A percentile compares a stretch with the other conserved stretches of the same genome.
Conservation (phyloP, 2,113 vertebrate species). For the Pelusios castaneus region DNA sequence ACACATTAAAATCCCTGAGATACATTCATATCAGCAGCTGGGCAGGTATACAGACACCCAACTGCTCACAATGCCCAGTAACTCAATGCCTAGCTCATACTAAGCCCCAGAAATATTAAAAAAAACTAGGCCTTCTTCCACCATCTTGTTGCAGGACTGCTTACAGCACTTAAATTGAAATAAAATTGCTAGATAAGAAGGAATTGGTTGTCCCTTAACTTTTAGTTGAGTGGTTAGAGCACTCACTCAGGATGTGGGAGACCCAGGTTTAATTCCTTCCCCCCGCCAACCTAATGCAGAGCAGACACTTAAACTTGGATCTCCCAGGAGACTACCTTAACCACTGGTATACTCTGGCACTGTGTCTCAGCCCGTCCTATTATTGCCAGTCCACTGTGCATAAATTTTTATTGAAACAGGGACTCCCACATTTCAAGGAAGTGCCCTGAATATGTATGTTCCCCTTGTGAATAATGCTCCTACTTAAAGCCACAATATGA, state of each 20-base stretch:
- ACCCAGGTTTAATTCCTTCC: neutral
- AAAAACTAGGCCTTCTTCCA: too few species aligned
- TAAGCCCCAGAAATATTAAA: too few species aligned
- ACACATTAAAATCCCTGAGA: neutral
- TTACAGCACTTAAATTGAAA: neutral
- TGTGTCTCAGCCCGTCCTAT: neutral
- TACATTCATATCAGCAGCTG: neutral
- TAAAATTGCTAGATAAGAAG: too few species aligned
- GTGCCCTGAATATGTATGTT: too few species aligned
- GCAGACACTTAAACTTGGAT: neutral
- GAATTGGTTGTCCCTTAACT: too few species aligned
- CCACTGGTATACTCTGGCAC: neutral
- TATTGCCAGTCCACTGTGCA: neutral
- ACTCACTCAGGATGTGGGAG: neutral
- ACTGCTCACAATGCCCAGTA: neutral
- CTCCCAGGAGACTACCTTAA: neutral
- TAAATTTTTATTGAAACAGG: neutral
- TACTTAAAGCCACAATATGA: neutral
- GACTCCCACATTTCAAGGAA: neutral
- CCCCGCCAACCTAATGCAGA: neutral
- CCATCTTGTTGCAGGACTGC: neutral
- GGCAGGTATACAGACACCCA: neutral
- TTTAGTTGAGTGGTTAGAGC: neutral
- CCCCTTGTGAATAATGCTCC: too few species aligned
- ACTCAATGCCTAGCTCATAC: too few species aligned